These are phyloP conservation scores for Porites cylindrica DNA, from an alignment of 92 coral and sea anemone species.

Conservation along the genomic window DNA sequence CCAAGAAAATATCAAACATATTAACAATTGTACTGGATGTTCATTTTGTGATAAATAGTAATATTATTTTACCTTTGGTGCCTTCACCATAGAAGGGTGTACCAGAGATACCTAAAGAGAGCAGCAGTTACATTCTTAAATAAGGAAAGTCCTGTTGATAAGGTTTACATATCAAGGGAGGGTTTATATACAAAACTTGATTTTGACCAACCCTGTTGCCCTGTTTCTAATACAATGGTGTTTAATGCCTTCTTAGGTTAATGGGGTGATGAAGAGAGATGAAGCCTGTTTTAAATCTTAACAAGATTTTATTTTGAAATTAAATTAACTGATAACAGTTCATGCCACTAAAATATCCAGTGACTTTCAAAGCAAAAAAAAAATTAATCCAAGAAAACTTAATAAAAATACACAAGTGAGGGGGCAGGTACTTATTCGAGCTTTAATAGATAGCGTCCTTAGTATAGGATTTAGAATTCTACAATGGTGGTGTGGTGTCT, in stretches of 20 bases:
- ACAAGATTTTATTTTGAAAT: background rate
- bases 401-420: background rate
- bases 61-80: no score
- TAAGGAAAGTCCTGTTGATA: no score
- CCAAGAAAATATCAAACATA: no score
- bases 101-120: no score
- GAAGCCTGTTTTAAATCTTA: background rate
- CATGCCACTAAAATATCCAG: background rate
- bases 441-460: no score
- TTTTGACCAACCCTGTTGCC: background rate
- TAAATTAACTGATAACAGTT: background rate
- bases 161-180: no score
- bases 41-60: no score
- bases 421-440: conserved; percentile 1
- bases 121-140: no score
- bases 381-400: background rate
- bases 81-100: no score
- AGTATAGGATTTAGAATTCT: background rate
- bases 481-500: conserved; percentile 7
- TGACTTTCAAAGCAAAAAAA: background rate
- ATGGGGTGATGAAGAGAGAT: background rate
- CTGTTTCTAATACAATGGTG: background rate
- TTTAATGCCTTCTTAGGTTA: background rate
- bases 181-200: conserved; percentile 1
- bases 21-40: no score